phyloP scores from a whole-genome alignment of 2,888 invertebrate genomes.

The Drosophila neoperkinsi region DNA sequence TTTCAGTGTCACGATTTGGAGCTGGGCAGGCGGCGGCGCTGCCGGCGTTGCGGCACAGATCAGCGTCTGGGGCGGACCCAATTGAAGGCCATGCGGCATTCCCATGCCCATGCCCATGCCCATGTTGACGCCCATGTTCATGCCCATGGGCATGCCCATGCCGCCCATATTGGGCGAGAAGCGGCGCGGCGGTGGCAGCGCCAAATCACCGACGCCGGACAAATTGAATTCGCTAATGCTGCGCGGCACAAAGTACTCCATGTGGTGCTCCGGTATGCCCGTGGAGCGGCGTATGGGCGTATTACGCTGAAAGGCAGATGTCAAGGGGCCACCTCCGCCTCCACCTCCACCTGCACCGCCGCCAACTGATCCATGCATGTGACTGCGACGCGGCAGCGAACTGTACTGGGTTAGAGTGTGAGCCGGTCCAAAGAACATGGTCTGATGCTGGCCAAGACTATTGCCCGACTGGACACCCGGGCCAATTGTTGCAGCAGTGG shows the following conservation, averaged over 20 bases:
- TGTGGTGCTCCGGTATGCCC: slow-evolving; percentile 87
- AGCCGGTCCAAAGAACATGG: slow-evolving; percentile 85
- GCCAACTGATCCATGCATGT: slow-evolving; percentile 36
- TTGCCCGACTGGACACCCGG: slow-evolving; percentile 46
- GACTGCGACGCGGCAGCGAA: slow-evolving; percentile 86
- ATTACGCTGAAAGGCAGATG: slow-evolving; percentile 87
- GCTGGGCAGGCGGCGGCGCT: slow-evolving; percentile 80
- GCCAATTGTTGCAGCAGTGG: slow-evolving; percentile 28
- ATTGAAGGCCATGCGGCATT: slow-evolving; percentile 79
- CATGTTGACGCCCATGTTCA: slow-evolving; percentile 82
- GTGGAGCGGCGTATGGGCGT: slow-evolving; percentile 89
- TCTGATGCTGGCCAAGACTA: slow-evolving; percentile 82
- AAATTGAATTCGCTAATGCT: slow-evolving; percentile 94
- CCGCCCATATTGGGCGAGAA: slow-evolving; percentile 79
- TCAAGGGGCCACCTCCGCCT: slow-evolving; percentile 12
- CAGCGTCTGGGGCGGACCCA: slow-evolving; percentile 82
- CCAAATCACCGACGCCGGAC: slow-evolving; percentile 88
- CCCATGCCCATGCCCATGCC: slow-evolving; percentile 68
- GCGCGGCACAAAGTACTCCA: slow-evolving; percentile 94
- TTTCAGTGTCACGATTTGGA: slow-evolving; percentile 85
- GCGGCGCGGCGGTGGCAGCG: slow-evolving; percentile 86
- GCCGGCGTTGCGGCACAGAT: slow-evolving; percentile 76
- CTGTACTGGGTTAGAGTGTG: slow-evolving; percentile 86
- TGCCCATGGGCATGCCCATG: slow-evolving; percentile 53
- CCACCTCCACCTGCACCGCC: slow-evolving; percentile 8